phyloP scores from a whole-genome alignment of 2,888 invertebrate genomes.

The Linnaemya tessellans region DNA sequence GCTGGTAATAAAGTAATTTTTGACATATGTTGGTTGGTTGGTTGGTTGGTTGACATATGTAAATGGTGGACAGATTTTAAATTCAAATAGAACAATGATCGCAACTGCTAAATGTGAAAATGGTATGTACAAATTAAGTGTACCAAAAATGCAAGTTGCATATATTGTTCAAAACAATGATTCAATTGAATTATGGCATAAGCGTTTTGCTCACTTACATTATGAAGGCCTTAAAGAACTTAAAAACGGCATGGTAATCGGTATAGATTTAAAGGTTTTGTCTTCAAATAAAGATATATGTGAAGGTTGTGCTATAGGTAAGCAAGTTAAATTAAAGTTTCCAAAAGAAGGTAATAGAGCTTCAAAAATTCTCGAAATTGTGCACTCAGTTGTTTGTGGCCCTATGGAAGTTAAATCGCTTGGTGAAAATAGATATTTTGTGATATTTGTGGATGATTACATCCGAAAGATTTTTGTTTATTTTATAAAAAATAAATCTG shows the following conservation, averaged over 20 bases:
- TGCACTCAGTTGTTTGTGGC: no score
- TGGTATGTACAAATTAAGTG: neutral
- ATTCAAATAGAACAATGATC: neutral
- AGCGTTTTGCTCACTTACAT: conserved; percentile 42
- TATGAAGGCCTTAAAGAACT: conserved; percentile 13
- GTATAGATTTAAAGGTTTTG: conserved; percentile 7
- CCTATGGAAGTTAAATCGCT: no score
- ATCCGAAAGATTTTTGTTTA: no score
- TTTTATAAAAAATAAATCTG: neutral
- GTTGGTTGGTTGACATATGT: no score
- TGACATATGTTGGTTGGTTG: no score
- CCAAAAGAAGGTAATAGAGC: conserved; percentile 63
- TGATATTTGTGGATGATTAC: no score
- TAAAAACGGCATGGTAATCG: conserved; percentile 22
- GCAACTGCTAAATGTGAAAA: conserved; percentile 3
- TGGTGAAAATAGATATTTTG: conserved; percentile 75
- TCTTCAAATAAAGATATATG: conserved; percentile 48
- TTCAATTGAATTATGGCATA: neutral
- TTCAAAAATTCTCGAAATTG: conserved; percentile 74
- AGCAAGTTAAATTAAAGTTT: conserved; percentile 73
- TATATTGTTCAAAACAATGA: neutral
- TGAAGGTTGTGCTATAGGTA: conserved; percentile 72
- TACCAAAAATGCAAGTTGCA: neutral
- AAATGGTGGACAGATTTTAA: conserved; percentile 7
- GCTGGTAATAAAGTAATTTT: no score